phyloP scores from a whole-genome alignment of 2,113 vertebrate genomes.

The Agapornis roseicollis region DNA sequence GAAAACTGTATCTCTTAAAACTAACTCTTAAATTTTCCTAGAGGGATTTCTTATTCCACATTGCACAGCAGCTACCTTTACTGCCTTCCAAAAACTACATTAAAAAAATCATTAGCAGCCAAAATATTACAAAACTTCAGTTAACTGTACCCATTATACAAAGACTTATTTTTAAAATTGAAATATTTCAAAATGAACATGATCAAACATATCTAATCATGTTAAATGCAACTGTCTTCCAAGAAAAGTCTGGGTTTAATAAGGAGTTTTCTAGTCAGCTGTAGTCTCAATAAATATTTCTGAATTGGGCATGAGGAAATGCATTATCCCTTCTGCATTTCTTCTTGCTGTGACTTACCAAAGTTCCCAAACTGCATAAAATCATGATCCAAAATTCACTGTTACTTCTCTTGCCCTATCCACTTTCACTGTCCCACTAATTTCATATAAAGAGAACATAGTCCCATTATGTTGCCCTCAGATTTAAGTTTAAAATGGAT shows the following conservation, averaged over 20 bases:
- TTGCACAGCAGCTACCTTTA: background rate
- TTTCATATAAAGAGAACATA: background rate
- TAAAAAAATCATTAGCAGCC: background rate
- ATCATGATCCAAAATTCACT: background rate
- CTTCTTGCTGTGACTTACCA: background rate
- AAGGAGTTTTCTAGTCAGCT: background rate
- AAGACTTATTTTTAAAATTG: background rate
- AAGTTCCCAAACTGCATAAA: background rate
- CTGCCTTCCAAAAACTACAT: background rate
- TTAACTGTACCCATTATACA: background rate
- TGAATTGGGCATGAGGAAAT: background rate
- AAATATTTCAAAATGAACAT: background rate
- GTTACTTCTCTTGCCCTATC: background rate
- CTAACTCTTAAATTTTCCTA: background rate
- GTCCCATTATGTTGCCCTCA: background rate
- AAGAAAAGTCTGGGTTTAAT: background rate
- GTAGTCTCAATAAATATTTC: background rate
- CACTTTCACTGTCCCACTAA: background rate
- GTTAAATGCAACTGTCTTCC: background rate
- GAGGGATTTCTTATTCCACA: background rate
- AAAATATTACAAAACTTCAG: background rate
- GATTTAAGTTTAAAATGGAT: background rate
- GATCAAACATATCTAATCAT: background rate
- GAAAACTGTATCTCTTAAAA: background rate
- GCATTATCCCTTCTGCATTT: background rate